Percentiles rank a stretch among this genome's conserved stretches.
Conservation (phyloP, 2,888 invertebrate species). For the Torymus aiolomorphi region DNA sequence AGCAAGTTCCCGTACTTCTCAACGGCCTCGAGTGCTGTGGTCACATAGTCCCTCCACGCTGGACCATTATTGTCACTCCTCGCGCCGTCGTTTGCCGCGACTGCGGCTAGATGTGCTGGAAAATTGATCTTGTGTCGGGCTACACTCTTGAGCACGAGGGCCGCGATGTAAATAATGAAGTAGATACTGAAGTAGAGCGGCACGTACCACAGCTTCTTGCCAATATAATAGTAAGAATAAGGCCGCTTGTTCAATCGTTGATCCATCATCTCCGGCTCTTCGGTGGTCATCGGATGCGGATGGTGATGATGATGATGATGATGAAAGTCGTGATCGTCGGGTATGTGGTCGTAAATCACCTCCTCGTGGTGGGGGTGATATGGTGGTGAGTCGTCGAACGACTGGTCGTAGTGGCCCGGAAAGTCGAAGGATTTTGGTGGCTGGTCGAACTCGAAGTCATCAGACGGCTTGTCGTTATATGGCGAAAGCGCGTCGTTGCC, state of each 20-base stretch:
- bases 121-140: conserved; percentile 83
- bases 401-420: conserved; percentile 60
- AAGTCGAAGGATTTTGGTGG: conserved; percentile 65
- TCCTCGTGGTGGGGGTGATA: conserved; percentile 73
- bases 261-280: conserved; percentile 71
- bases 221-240: conserved; percentile 86
- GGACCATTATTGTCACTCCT: conserved; percentile 57
- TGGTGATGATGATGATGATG: conserved; percentile 73
- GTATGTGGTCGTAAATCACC: conserved; percentile 72
- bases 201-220: conserved; percentile 85
- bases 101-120: conserved; percentile 69
- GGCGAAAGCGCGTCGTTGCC: background rate
- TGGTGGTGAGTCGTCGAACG: conserved; percentile 58
- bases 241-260: conserved; percentile 72
- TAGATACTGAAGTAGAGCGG: conserved; percentile 86
- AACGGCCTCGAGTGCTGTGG: conserved; percentile 64
- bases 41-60: conserved; percentile 66
- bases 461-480: conserved; percentile 41
- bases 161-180: conserved; percentile 81
- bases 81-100: conserved; percentile 58
- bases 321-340: conserved; percentile 70
- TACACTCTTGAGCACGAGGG: conserved; percentile 84
- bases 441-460: conserved; percentile 55
- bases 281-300: conserved; percentile 74
- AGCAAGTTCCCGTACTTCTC: conserved; percentile 57